Conservation (phyloP, 2,113 vertebrate genomes). For the Arothron firmamentum region DNA sequence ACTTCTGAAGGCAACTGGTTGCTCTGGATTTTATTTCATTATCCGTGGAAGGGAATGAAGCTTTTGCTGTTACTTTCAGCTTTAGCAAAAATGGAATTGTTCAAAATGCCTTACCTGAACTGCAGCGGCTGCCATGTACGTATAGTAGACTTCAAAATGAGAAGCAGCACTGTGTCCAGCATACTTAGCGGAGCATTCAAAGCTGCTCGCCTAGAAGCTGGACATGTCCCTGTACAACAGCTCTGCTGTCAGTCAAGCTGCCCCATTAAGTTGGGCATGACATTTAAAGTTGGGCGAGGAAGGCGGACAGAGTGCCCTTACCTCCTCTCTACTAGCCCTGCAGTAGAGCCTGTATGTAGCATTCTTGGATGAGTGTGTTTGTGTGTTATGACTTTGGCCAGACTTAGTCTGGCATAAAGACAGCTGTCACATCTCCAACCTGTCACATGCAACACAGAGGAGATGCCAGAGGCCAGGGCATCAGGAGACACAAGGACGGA, state of each 20-base stretch:
- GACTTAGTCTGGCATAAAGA: conserved; percentile 71
- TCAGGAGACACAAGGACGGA: conserved; percentile 59
- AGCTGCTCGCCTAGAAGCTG: conserved; percentile 59
- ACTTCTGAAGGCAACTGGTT: no score
- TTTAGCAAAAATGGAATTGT: not conserved
- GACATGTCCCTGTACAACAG: conserved; percentile 63
- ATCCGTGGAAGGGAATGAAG: not conserved
- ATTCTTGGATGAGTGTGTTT: conserved; percentile 50
- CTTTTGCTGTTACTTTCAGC: not conserved
- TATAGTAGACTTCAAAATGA: conserved; percentile 7
- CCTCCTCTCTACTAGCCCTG: conserved; percentile 62
- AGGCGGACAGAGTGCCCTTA: conserved; percentile 63
- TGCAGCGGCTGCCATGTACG: conserved; percentile 1
- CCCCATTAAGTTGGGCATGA: conserved; percentile 64
- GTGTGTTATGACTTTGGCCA: conserved; percentile 69
- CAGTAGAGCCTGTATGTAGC: conserved; percentile 51
- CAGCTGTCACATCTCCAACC: conserved; percentile 76
- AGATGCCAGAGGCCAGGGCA: conserved; percentile 64
- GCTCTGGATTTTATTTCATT: no score
- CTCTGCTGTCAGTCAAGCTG: conserved; percentile 62
- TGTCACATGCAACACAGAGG: conserved; percentile 64
- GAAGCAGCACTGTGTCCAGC: conserved; percentile 31
- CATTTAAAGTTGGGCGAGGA: conserved; percentile 72
- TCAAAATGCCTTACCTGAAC: conserved; percentile 12
- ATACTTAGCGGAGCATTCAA: conserved; percentile 43